These are phyloP conservation scores for Cheilosia variabilis DNA, from an alignment of 2,888 invertebrate species.

Conservation along the genomic window DNA sequence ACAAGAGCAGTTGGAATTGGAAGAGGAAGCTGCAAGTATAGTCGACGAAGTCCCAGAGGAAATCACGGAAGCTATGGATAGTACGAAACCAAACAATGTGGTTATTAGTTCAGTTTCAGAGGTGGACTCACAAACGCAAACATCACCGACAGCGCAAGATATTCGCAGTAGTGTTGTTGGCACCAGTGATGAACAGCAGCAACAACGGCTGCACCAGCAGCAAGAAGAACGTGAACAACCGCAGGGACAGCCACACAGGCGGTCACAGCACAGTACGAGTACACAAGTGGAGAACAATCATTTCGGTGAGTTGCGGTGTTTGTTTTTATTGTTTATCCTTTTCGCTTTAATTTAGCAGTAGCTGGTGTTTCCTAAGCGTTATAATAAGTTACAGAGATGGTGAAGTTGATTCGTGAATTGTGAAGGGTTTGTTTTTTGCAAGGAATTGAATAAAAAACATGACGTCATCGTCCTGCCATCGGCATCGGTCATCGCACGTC, in stretches of 20 bases:
- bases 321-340: conserved; percentile 23
- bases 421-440: too few relatives aligned
- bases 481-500: too few relatives aligned
- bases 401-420: not conserved
- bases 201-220: conserved; percentile 77
- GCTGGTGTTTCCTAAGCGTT: not conserved
- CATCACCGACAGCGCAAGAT: conserved; percentile 78
- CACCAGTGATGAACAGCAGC: conserved; percentile 72
- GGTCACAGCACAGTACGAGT: conserved; percentile 91
- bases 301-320: conserved; percentile 87
- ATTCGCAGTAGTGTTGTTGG: conserved; percentile 55
- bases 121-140: conserved; percentile 80
- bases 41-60: conserved; percentile 44
- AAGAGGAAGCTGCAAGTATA: conserved; percentile 65
- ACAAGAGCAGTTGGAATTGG: conserved; percentile 32
- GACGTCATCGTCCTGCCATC: too few relatives aligned
- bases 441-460: too few relatives aligned
- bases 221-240: conserved; percentile 66
- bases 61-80: conserved; percentile 43
- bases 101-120: conserved; percentile 75
- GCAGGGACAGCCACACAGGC: conserved; percentile 83
- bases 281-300: conserved; percentile 94
- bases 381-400: not conserved
- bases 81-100: conserved; percentile 73
- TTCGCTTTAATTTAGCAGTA: not conserved